A percentile compares a stretch with the other conserved stretches of the same genome.
Evolutionary conservation across 2,797 vertebrate species (phyloP).

Genomic region (Chaetophractus vellerosus): DNA sequence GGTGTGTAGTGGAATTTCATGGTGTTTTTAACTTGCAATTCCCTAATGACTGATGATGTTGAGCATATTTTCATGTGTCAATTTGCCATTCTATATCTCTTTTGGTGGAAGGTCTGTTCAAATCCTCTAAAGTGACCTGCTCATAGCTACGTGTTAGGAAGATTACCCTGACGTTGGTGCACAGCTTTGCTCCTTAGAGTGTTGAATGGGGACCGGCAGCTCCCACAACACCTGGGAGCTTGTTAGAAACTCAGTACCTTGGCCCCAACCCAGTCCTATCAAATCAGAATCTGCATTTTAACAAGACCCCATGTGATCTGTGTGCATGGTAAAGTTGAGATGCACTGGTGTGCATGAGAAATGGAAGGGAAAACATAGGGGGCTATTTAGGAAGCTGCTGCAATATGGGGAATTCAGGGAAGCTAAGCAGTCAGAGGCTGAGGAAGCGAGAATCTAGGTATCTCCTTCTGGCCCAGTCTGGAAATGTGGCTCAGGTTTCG

Average conservation of each 20-base stretch:
- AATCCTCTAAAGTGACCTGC: background rate
- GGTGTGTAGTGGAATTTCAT: background rate
- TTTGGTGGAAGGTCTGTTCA: background rate
- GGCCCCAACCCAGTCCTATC: background rate
- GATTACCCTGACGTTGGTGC: background rate
- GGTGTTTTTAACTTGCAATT: background rate
- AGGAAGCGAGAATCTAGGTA: background rate
- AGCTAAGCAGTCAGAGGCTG: background rate
- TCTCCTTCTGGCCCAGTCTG: background rate
- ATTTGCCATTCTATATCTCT: background rate
- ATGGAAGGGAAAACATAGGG: background rate
- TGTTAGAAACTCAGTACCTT: background rate
- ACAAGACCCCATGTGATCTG: background rate
- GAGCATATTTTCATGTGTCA: background rate
- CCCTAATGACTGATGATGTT: background rate
- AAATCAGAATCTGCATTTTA: background rate
- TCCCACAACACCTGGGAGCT: background rate
- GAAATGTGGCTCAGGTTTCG: background rate
- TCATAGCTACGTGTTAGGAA: background rate
- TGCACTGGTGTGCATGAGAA: background rate
- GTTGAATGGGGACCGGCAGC: background rate
- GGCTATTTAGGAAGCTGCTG: background rate
- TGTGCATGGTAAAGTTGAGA: constrained; percentile 3
- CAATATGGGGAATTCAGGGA: background rate
- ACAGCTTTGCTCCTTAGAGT: background rate